Conservation (phyloP, 2,888 invertebrate genomes). For the Synanthedon formicaeformis region DNA sequence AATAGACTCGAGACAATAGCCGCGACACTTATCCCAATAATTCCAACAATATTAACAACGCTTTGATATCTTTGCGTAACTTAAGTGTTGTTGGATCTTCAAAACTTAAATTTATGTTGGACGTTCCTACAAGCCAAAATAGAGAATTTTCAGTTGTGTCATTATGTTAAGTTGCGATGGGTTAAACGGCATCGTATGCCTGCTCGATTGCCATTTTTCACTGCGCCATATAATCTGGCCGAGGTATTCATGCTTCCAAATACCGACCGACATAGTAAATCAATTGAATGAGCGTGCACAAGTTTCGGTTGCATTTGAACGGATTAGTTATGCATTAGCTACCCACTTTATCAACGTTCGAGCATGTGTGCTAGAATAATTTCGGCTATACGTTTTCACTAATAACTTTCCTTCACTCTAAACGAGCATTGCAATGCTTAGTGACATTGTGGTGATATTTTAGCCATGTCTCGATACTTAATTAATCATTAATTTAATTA, state of each 20-base stretch:
- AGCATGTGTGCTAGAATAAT: constrained; percentile 5
- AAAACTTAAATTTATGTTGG: too few relatives aligned
- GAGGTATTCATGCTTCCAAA: constrained; percentile 24
- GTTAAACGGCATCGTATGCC: constrained; percentile 21
- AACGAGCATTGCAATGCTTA: constrained; percentile 1
- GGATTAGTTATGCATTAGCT: constrained; percentile 33
- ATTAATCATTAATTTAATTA: too few relatives aligned
- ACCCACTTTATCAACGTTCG: constrained; percentile 14
- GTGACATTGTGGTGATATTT: neutral
- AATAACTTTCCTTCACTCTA: constrained; percentile 3
- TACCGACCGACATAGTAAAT: constrained; percentile 28
- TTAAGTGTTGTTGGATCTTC: constrained; percentile 22
- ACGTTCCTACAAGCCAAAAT: constrained; percentile 21
- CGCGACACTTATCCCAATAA: neutral
- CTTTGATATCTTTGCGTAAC: constrained; percentile 8
- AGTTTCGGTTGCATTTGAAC: constrained; percentile 37
- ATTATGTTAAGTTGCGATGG: constrained; percentile 30
- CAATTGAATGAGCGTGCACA: constrained; percentile 31
- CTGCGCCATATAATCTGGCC: constrained; percentile 16
- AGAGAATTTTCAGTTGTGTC: constrained; percentile 37
- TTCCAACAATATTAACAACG: neutral
- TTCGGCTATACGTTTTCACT: constrained; percentile 5
- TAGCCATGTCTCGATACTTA: too few relatives aligned
- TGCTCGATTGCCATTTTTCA: constrained; percentile 28
- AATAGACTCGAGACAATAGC: constrained; percentile 23